Evolutionary conservation across 2,797 vertebrate genomes (phyloP).

Genomic region (Hoplostethus atlanticus): DNA sequence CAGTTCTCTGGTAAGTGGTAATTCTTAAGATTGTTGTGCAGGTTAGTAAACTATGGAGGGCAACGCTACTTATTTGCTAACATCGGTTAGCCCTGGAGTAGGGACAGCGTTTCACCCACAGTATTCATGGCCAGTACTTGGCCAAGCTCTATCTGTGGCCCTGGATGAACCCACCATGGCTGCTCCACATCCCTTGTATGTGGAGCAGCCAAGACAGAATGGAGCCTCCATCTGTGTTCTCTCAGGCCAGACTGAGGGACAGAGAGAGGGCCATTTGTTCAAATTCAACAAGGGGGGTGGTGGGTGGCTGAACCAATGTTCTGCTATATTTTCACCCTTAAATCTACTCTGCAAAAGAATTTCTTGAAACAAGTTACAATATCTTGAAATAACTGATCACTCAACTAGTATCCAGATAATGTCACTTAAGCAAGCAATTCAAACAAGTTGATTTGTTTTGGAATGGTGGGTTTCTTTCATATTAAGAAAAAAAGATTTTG

Average conservation of each 20-base stretch:
- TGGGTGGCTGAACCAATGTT: neutral
- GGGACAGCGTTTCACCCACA: neutral
- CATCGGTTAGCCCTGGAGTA: neutral
- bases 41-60: neutral
- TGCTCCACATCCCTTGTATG: conserved; percentile 45
- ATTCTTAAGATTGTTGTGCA: neutral
- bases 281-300: conserved; percentile 26
- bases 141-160: conserved; percentile 41
- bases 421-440: no score
- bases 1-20: neutral
- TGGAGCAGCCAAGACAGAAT: conserved; percentile 74
- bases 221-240: conserved; percentile 83
- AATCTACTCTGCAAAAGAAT: no score
- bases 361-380: no score
- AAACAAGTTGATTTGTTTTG: no score
- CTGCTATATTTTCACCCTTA: neutral
- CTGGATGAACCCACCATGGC: conserved; percentile 33
- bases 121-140: conserved; percentile 3
- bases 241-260: conserved; percentile 76
- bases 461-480: no score
- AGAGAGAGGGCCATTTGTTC: conserved; percentile 44
- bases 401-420: no score
- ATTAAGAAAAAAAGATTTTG: no score
- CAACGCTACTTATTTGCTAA: no score
- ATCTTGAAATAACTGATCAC: no score